Conservation (phyloP, 1,140 invertebrate species). For the Drosophila bifasciata region DNA sequence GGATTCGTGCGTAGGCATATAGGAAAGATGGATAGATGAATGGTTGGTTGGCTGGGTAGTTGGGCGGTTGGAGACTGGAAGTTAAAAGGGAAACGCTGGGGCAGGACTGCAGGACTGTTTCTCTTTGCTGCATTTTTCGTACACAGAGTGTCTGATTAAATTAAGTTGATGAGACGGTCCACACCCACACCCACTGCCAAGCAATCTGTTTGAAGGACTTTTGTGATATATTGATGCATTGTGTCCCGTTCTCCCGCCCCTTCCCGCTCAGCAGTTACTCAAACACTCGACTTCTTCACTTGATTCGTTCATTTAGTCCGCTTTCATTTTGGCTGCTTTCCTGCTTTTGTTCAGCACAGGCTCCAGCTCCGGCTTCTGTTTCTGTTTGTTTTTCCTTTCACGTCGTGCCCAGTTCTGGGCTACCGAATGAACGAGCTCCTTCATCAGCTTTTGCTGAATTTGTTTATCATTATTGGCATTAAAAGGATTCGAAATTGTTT, state of each 20-base stretch:
- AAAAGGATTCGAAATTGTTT: slow-evolving; percentile 82
- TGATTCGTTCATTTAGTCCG: slow-evolving; percentile 68
- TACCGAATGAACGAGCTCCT: slow-evolving; percentile 20
- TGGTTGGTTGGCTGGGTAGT: not conserved
- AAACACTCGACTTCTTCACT: slow-evolving; percentile 71
- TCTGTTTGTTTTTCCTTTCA: slow-evolving; percentile 68
- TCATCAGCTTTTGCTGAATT: slow-evolving; percentile 56
- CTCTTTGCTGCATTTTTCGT: slow-evolving; percentile 73
- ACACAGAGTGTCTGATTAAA: slow-evolving; percentile 81
- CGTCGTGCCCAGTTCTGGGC: slow-evolving; percentile 30
- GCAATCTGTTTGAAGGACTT: slow-evolving; percentile 68
- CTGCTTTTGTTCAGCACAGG: slow-evolving; percentile 11
- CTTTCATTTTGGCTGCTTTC: slow-evolving; percentile 69
- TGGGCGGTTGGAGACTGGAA: too few species aligned
- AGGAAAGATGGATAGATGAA: slow-evolving; percentile 10
- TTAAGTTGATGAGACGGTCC: slow-evolving; percentile 76
- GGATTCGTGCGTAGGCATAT: slow-evolving; percentile 65
- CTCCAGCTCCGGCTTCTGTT: slow-evolving; percentile 29
- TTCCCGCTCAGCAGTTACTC: slow-evolving; percentile 58
- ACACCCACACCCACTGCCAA: slow-evolving; percentile 8
- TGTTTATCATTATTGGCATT: slow-evolving; percentile 82
- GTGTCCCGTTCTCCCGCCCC: slow-evolving; percentile 46
- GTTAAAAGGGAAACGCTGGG: not conserved
- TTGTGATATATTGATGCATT: slow-evolving; percentile 80
- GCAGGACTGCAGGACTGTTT: slow-evolving; percentile 7